Conservation (phyloP, 2,113 vertebrate species). For the Paradoxurus hermaphroditus region DNA sequence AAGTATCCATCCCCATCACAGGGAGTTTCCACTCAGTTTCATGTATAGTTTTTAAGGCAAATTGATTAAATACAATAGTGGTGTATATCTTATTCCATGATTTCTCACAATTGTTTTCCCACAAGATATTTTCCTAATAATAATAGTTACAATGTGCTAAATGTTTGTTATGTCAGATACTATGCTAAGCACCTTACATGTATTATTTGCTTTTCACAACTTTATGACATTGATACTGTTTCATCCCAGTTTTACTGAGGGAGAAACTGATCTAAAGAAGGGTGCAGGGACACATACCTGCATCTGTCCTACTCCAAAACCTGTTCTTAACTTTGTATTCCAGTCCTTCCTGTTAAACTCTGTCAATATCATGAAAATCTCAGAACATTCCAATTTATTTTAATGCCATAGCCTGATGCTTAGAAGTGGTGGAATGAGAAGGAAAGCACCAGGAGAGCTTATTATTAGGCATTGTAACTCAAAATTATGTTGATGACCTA, state of each 20-base stretch:
- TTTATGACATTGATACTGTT: neutral
- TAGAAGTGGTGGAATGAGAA: neutral
- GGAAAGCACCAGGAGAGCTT: neutral
- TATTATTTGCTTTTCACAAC: neutral
- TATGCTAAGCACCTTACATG: neutral
- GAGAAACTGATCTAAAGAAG: neutral
- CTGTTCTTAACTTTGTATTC: neutral
- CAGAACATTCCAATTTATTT: conserved; percentile 4
- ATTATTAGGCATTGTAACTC: neutral
- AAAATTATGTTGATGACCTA: neutral
- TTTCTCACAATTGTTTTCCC: neutral
- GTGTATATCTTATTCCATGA: neutral
- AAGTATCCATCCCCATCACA: neutral
- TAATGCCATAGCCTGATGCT: neutral
- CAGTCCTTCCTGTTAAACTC: neutral
- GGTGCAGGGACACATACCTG: neutral
- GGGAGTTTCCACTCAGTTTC: neutral
- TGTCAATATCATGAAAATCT: neutral
- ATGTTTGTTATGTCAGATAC: neutral
- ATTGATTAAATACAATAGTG: neutral
- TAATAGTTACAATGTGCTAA: neutral
- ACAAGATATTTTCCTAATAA: neutral
- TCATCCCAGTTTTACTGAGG: neutral
- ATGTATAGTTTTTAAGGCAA: neutral
- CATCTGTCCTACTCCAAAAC: neutral